Evolutionary conservation across 2,113 vertebrate species (phyloP).

Genomic region (Hiodon alosoides): DNA sequence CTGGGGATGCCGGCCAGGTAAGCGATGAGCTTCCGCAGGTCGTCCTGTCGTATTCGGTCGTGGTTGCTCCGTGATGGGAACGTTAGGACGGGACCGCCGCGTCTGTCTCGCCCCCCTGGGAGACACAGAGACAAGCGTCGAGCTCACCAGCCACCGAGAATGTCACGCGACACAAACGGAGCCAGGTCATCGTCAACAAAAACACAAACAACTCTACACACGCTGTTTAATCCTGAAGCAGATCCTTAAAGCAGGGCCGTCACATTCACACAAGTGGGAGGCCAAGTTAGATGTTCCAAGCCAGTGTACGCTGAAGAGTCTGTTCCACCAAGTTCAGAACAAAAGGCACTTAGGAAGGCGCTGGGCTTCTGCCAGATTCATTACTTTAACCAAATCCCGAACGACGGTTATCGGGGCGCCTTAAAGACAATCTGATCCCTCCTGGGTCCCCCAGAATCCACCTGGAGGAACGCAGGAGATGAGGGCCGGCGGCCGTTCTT

Average conservation of each 20-base stretch:
- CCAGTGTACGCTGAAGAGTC: not conserved
- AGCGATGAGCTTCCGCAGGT: conserved; percentile 89
- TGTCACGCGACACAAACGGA: not conserved
- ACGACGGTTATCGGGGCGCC: not conserved
- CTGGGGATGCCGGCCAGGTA: conserved; percentile 94
- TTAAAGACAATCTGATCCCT: not conserved
- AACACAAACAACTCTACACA: no score
- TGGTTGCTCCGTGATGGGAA: conserved; percentile 98
- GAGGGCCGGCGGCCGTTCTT: not conserved
- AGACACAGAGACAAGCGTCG: conserved; percentile 27
- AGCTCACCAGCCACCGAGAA: not conserved
- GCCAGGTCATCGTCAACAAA: no score
- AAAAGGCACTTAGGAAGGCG: not conserved
- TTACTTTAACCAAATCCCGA: conserved; percentile 1
- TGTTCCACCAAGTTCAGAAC: not conserved
- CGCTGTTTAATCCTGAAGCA: no score
- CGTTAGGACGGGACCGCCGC: conserved; percentile 91
- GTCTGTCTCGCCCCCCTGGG: conserved; percentile 93
- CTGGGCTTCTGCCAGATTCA: conserved; percentile 6
- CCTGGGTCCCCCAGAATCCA: not conserved
- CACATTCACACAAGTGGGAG: no score
- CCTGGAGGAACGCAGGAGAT: not conserved
- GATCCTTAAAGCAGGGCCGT: no score
- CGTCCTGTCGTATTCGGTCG: conserved; percentile 97
- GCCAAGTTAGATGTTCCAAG: not conserved